Evolutionary conservation across 1,140 invertebrate genomes (phyloP).

Genomic region (Saccostrea echinata): DNA sequence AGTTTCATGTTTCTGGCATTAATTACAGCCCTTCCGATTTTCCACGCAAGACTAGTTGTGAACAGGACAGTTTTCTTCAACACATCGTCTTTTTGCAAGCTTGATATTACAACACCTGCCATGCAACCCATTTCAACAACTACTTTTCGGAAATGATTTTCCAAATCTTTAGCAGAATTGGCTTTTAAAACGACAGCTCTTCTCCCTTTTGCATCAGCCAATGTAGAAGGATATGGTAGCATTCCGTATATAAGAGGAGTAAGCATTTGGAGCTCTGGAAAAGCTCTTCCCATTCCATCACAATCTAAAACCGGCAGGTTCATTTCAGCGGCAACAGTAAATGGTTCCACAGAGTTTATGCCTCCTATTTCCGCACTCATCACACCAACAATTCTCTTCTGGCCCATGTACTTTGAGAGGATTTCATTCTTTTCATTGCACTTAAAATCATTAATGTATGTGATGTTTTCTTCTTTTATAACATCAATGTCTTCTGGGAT

Average conservation of each 20-base stretch:
- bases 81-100: conserved; percentile 59
- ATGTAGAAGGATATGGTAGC: conserved; percentile 63
- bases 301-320: conserved; percentile 72
- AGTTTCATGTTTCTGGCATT: conserved; percentile 64
- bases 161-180: conserved; percentile 67
- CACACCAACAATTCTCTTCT: conserved; percentile 65
- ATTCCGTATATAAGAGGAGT: conserved; percentile 71
- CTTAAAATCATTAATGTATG: conserved; percentile 69
- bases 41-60: conserved; percentile 71
- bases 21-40: conserved; percentile 69
- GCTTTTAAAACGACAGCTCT: conserved; percentile 63
- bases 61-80: conserved; percentile 62
- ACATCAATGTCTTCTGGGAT: conserved; percentile 59
- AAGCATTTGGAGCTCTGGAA: conserved; percentile 76
- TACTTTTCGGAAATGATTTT: conserved; percentile 69
- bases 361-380: conserved; percentile 75
- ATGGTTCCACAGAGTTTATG: conserved; percentile 73
- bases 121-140: conserved; percentile 72
- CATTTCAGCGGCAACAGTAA: conserved; percentile 69
- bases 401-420: background rate
- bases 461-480: conserved; percentile 61
- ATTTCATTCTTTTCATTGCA: background rate
- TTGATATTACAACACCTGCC: conserved; percentile 62
- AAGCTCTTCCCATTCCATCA: conserved; percentile 77
- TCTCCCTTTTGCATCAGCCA: conserved; percentile 70